phyloP scores from a whole-genome alignment of 2,888 invertebrate species.

The Erannis defoliaria region DNA sequence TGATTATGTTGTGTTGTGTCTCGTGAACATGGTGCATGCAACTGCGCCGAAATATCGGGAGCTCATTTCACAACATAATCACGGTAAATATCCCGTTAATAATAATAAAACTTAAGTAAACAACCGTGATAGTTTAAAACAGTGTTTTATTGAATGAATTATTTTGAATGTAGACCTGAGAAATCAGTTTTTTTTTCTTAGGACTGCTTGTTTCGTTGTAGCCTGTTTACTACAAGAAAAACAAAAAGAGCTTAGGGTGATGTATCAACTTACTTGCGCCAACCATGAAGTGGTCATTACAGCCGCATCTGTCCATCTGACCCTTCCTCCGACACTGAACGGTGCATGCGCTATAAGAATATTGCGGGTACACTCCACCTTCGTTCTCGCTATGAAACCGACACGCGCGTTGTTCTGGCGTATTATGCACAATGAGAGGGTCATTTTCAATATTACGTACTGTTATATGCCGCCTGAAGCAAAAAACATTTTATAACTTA shows the following conservation, averaged over 20 bases:
- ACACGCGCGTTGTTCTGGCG: slow-evolving; percentile 89
- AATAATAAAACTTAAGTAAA: too few species aligned
- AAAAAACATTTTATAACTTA: neutral
- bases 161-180: too few species aligned
- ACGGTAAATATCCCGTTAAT: too few species aligned
- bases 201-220: too few species aligned
- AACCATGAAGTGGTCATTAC: slow-evolving; percentile 90
- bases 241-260: neutral
- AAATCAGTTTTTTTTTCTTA: too few species aligned
- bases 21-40: too few species aligned
- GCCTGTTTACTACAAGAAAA: too few species aligned
- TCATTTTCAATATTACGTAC: slow-evolving; percentile 90
- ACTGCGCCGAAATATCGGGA: too few species aligned
- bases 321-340: slow-evolving; percentile 90
- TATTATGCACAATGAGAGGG: slow-evolving; percentile 87
- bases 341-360: slow-evolving; percentile 91
- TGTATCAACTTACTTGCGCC: slow-evolving; percentile 82
- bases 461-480: slow-evolving; percentile 79
- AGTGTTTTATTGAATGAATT: too few species aligned
- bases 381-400: slow-evolving; percentile 89
- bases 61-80: too few species aligned
- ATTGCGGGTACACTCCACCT: slow-evolving; percentile 87
- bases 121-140: too few species aligned
- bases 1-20: too few species aligned
- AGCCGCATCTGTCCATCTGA: slow-evolving; percentile 88